Evolutionary conservation across 2,797 vertebrate genomes (phyloP).

Genomic region (Bradypodion ventrale): DNA sequence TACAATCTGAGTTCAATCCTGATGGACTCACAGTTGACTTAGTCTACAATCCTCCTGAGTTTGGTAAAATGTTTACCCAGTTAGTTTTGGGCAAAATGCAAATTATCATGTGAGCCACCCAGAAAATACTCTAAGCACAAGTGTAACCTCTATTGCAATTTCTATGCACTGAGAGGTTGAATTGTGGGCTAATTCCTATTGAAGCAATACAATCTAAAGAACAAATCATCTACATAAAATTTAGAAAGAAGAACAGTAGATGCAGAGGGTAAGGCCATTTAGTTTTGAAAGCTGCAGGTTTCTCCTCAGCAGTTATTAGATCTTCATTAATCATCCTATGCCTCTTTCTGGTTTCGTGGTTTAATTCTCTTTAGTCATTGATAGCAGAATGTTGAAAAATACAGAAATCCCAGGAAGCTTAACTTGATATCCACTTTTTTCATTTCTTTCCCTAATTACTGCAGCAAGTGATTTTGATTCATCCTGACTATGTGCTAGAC

Average conservation of each 20-base stretch:
- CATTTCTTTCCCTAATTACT: constrained; percentile 7
- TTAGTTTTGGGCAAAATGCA: no score
- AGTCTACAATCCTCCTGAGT: no score
- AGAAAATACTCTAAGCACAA: no score
- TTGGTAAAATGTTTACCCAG: no score
- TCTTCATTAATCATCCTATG: not conserved
- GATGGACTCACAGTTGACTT: no score
- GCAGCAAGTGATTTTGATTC: not conserved
- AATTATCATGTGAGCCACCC: no score
- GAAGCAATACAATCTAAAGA: not conserved
- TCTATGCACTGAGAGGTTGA: not conserved
- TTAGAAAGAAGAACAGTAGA: not conserved
- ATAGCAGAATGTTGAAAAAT: constrained; percentile 10
- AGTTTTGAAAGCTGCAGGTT: not conserved
- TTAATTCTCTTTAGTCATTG: not conserved
- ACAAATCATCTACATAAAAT: not conserved
- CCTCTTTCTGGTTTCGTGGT: not conserved
- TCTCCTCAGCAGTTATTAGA: constrained; percentile 1
- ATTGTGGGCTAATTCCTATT: not conserved
- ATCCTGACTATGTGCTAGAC: not conserved
- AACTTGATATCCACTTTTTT: not conserved
- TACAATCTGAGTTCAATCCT: no score
- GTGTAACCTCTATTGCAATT: no score
- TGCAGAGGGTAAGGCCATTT: not conserved
- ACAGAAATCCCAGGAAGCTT: not conserved